Base-by-base conservation (phyloP, 2,888 invertebrate genomes). In the Schrankia costaestrigalis region DNA sequence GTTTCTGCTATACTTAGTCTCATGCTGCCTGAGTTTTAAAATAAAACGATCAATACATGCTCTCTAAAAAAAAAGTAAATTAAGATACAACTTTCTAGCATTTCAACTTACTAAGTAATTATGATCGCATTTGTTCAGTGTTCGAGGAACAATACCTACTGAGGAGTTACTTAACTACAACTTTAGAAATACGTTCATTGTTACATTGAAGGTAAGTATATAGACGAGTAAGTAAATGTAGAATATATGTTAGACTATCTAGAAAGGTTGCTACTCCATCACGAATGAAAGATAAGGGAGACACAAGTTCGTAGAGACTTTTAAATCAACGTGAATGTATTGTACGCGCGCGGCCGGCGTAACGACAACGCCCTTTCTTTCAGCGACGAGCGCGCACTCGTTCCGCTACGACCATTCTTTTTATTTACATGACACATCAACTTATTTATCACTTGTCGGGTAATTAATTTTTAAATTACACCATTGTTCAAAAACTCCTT, bases 391-490 rank as follows among this genome's bases (percentile, higher is more conserved):
- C 56, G 35, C 56, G 47, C 45, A 41, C 45, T 53, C 78, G 81
- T 82, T 82, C 82, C 81, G 79, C 78, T 60, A 62, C 60, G 63
- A 42, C 47, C 63, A 65, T 66, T 64, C 64, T 69, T 75, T 77
- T 75, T 78, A 76, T 82, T 75, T 76, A 74, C 71, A 71, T 75
- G 78, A 72, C 77, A 75, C 73, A 73, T 70, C 63, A 69, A 74
- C 68, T 63, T 78, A 80, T 84, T 84, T 81, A 84, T 81, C 68
- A 70, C 78, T 78, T 76, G 66, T 71, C 71, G 82, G 80, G 69
- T 63, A 79, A 78, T 85, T 83, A 80, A 82, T 71, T 80, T 76
- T 67, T 59, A 71, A 78, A 74, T 70, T 65, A 76, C 63, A 60
- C 69, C 64, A 68, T 74, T 78, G 73, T 79, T 74, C 62, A n/a